Evolutionary conservation across 2,113 vertebrate species (phyloP), one percentile per base, ranked within the genome.

Genomic region (Canis aureus): DNA sequence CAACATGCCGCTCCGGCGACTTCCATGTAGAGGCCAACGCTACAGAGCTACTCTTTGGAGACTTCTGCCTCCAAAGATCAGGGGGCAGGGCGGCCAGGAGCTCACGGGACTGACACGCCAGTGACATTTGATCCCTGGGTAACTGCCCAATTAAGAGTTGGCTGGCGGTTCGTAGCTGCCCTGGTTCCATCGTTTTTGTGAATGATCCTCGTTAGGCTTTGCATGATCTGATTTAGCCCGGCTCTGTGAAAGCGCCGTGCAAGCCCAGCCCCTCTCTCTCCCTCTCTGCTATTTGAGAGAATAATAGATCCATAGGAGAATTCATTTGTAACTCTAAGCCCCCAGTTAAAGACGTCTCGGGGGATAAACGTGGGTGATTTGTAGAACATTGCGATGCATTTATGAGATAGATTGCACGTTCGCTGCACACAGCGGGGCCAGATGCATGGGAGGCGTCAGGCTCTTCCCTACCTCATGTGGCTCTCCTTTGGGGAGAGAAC

Each of bases 301-400:
- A 95, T 87, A 92, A 95, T 78, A 91, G 88, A 95, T 92, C 84
- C 95, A 92, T 51, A 49, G 92, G 92, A 97, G 96, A 91, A 71
- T 90, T 95, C 97, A 76, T 92, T 59, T 97, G 93, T 90, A 76
- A 71, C 81, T 76, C 95, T 94, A 90, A 98, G 84, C 96, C 95
- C 95, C 12, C 32, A 80, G 93, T 95, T 96, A 94, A 90, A 90
- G 93, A 76, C 0, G 1, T 83, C 95, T 82, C 35, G 0, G 15
- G 90, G 95, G 92, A 92, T 29, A 29, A 57, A 84, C 12, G 29
- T 79, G 89, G 88, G 90, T 95, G 96, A 96, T 92, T 86, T 83
- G 95, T 90, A 89, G 93, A 90, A 15, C 88, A 35, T 22, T 53
- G 88, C 0, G 3, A 53, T 35, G 62, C 91, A 15, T 84, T 92